Conservation (phyloP, 2,888 invertebrate species). For the Bursaphelenchus okinawaensis region DNA sequence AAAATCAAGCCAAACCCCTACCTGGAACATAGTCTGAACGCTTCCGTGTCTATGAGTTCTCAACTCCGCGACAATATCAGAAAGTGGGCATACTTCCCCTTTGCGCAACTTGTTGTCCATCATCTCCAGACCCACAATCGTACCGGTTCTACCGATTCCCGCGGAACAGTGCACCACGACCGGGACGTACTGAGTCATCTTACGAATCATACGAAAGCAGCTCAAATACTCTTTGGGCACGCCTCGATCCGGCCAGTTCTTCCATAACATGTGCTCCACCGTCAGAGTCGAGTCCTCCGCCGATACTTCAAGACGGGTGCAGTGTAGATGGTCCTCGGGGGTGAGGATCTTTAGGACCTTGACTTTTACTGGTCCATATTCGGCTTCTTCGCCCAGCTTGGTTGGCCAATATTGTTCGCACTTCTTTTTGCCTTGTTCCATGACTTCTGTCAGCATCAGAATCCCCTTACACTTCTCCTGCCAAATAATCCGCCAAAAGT, state of each 20-base stretch:
- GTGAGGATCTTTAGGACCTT: too few relatives aligned
- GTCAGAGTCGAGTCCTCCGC: slow-evolving; percentile 18
- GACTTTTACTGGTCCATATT: too few relatives aligned
- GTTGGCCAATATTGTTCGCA: slow-evolving; percentile 46
- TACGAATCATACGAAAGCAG: slow-evolving; percentile 28
- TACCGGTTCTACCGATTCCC: slow-evolving; percentile 38
- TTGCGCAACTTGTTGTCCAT: slow-evolving; percentile 25
- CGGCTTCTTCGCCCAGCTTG: slow-evolving; percentile 12
- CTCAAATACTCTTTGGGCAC: slow-evolving; percentile 39
- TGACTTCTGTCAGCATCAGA: too few relatives aligned
- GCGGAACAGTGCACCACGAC: slow-evolving; percentile 39
- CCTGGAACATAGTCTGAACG: slow-evolving; percentile 14
- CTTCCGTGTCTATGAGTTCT: slow-evolving; percentile 14
- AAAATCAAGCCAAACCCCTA: too few relatives aligned
- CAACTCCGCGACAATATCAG: slow-evolving; percentile 25
- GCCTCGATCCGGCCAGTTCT: slow-evolving; percentile 44
- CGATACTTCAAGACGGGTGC: slow-evolving; percentile 27
- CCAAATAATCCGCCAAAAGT: too few relatives aligned
- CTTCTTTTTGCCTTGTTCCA: too few relatives aligned
- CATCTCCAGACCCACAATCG: slow-evolving; percentile 44
- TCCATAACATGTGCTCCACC: slow-evolving; percentile 38
- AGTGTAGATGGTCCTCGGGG: too few relatives aligned
- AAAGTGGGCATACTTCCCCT: slow-evolving; percentile 28
- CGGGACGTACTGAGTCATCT: slow-evolving; percentile 17
- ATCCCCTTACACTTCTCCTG: too few relatives aligned